These are phyloP conservation scores for Linepithema humile DNA, from an alignment of 1,140 invertebrate genomes.

Conservation along the genomic window DNA sequence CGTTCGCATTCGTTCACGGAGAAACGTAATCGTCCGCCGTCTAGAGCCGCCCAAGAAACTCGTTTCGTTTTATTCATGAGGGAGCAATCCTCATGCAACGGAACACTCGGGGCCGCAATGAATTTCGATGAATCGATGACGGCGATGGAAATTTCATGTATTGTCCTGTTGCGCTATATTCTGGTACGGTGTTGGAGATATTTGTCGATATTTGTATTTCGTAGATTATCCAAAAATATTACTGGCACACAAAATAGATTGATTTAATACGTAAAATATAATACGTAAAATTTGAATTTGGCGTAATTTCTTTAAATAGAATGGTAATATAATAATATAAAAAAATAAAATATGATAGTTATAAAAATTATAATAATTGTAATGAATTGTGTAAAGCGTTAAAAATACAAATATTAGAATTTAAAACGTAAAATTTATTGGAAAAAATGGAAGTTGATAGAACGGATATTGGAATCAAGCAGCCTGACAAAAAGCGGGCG, in stretches of 20 bases:
- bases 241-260: neutral
- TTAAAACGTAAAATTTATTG: neutral
- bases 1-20: conserved; percentile 29
- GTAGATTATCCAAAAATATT: neutral
- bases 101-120: conserved; percentile 8
- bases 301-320: no score
- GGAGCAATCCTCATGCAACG: conserved; percentile 9
- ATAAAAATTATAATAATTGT: neutral
- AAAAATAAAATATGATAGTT: no score
- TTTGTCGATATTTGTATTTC: neutral
- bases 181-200: neutral
- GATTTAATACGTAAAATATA: neutral
- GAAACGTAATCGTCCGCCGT: conserved; percentile 51
- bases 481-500: neutral
- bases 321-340: no score
- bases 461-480: neutral
- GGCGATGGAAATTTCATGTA: conserved; percentile 40
- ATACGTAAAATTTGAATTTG: no score
- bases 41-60: conserved; percentile 18
- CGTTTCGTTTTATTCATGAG: conserved; percentile 61
- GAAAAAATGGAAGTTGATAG: no score
- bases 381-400: neutral
- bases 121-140: conserved; percentile 52
- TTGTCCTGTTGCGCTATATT: neutral
- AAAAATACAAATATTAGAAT: neutral